Evolutionary conservation across 2,797 vertebrate genomes (phyloP).

Genomic region (Phoeniculus purpureus): DNA sequence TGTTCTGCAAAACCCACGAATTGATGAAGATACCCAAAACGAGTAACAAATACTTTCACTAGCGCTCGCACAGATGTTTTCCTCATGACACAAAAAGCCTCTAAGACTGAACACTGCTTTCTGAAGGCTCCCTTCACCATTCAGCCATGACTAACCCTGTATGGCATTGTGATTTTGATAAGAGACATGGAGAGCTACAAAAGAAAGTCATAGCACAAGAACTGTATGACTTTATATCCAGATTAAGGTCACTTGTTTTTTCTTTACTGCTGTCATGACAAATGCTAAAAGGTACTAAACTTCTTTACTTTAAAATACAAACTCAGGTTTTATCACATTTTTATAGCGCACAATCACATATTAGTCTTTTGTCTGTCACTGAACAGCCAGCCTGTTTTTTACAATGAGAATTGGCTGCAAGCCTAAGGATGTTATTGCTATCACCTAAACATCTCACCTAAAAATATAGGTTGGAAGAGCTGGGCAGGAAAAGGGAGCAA

Average conservation of each 20-base stretch:
- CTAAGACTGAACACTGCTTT: background rate
- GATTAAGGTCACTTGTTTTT: background rate
- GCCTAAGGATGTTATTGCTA: background rate
- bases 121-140: background rate
- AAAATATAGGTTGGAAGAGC: background rate
- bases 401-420: accelerated
- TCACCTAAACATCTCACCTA: background rate
- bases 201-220: background rate
- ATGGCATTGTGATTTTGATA: background rate
- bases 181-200: accelerated
- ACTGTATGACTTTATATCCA: background rate
- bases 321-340: background rate
- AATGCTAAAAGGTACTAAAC: background rate
- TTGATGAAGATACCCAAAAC: background rate
- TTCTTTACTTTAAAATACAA: background rate
- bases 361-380: background rate
- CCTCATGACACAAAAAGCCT: background rate
- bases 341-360: background rate
- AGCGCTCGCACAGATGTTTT: background rate
- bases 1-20: background rate
- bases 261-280: background rate
- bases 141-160: background rate
- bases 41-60: background rate
- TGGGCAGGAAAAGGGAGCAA: background rate
- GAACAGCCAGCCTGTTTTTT: background rate